Evolutionary conservation across 2,888 invertebrate genomes (phyloP), one percentile per base, ranked within the genome.

Genomic region (Luffia ferchaultella): DNA sequence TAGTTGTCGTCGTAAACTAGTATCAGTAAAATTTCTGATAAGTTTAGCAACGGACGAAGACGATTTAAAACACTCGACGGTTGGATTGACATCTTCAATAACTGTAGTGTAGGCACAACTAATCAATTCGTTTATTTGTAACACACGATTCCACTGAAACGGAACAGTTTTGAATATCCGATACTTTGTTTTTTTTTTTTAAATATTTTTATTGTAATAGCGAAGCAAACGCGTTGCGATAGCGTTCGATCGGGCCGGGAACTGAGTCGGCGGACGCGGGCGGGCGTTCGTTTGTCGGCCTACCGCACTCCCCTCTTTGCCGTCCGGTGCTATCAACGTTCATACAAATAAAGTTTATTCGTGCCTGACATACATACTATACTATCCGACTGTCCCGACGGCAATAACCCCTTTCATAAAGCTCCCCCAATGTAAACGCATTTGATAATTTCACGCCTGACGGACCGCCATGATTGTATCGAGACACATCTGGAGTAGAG

Each of bases 301-400:
- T n/a, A n/a, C n/a, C n/a, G n/a, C n/a, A n/a, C n/a, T n/a, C n/a
- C 79, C 80, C 82, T 69, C 78, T 78, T 75, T 67, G 66, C 68
- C 67, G 67, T 69, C 63, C 70, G 67, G 74, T 78, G 30, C n/a
- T 76, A 80, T 77, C 77, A 78, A 59, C 67, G 67, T 63, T 60
- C 71, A 67, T 69, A 78, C 78, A 82, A 80, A 80, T 82, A 78
- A 82, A 82, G 73, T 76, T 79, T 79, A 80, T 82, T 80, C 76
- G 70, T 74, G 78, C 75, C 70, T 70, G 73, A 73, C 71, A 74
- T 74, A 74, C 70, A 72, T 60, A 60, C 30, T n/a, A 30, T 12
- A 12, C 30, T 3, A 12, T 12, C 30, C 5, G 30, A 58, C 62
- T 62, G 65, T 60, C 70, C 70, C 66, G 68, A 72, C 18, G 79